These are phyloP conservation scores for Cheilosia vulpina DNA, from an alignment of 2,888 invertebrate genomes.

Conservation along the genomic window DNA sequence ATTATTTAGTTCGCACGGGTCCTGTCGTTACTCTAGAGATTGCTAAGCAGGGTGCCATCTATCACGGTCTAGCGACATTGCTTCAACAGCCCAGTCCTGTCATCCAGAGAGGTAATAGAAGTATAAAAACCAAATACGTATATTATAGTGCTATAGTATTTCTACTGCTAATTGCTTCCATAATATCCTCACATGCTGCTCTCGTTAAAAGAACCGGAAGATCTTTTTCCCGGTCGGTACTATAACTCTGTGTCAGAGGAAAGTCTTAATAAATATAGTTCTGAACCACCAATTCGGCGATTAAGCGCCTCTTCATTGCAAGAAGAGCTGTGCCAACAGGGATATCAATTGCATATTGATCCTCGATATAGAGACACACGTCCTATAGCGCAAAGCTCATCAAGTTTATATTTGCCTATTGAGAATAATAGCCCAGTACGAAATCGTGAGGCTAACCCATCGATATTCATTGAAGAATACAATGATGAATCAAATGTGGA, in stretches of 20 bases:
- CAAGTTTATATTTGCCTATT: slow-evolving; percentile 79
- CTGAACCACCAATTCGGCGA: slow-evolving; percentile 80
- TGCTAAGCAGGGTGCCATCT: slow-evolving; percentile 98
- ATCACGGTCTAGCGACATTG: slow-evolving; percentile 97
- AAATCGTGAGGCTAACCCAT: slow-evolving; percentile 78
- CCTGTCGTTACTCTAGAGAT: slow-evolving; percentile 97
- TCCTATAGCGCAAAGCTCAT: slow-evolving; percentile 82
- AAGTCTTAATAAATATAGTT: slow-evolving; percentile 81
- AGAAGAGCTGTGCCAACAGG: slow-evolving; percentile 81
- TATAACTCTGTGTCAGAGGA: slow-evolving; percentile 82
- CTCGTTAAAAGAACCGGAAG: slow-evolving; percentile 53
- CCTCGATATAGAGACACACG: slow-evolving; percentile 83
- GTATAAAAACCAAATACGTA: not conserved
- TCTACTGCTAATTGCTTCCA: slow-evolving; percentile 77
- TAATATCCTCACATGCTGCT: slow-evolving; percentile 79
- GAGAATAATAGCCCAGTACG: slow-evolving; percentile 74
- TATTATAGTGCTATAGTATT: slow-evolving; percentile 30
- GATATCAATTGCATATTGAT: slow-evolving; percentile 82
- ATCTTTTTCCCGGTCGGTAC: slow-evolving; percentile 72
- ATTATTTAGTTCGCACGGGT: slow-evolving; percentile 96
- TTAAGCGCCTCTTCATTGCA: slow-evolving; percentile 82
- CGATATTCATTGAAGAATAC: slow-evolving; percentile 83
- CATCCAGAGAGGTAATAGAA: slow-evolving; percentile 88
- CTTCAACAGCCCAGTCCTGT: slow-evolving; percentile 95
- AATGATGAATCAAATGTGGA: slow-evolving; percentile 76